Evolutionary conservation across 1,140 invertebrate species (phyloP).

Genomic region (Drosophila auraria): DNA sequence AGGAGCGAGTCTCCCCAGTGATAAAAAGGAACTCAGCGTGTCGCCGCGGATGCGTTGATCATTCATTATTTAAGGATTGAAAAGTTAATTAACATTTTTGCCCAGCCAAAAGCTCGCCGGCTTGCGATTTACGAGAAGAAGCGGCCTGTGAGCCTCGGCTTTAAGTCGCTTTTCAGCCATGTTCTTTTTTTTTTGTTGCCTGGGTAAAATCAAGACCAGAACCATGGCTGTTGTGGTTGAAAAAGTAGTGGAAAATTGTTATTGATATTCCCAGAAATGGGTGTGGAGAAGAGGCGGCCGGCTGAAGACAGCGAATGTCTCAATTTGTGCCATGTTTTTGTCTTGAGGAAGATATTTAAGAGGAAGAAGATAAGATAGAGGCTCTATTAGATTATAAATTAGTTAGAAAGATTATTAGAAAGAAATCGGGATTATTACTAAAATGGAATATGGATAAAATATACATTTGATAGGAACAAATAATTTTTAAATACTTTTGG

Average conservation of each 20-base stretch:
- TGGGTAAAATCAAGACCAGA: constrained; percentile 48
- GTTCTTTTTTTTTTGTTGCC: constrained; percentile 24
- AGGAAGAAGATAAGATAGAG: not conserved
- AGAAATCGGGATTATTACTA: not conserved
- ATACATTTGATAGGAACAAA: too few species aligned
- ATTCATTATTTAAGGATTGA: constrained; percentile 85
- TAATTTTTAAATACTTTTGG: too few species aligned
- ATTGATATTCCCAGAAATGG: constrained; percentile 51
- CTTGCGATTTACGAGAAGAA: constrained; percentile 70
- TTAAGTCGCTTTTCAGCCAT: constrained; percentile 54
- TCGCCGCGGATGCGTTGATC: constrained; percentile 85
- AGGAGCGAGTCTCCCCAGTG: constrained; percentile 56
- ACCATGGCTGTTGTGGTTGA: constrained; percentile 40
- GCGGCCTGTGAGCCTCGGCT: constrained; percentile 46
- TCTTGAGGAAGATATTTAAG: not conserved
- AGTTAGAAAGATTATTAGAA: not conserved
- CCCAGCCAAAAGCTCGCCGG: constrained; percentile 58
- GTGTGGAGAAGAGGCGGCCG: constrained; percentile 4
- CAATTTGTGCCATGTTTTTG: constrained; percentile 45
- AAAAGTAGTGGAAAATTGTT: constrained; percentile 73
- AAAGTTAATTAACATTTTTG: constrained; percentile 85
- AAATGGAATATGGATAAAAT: too few species aligned
- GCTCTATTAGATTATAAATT: not conserved
- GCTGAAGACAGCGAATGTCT: constrained; percentile 45
- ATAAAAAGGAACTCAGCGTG: constrained; percentile 85